Evolutionary conservation across 2,113 vertebrate species (phyloP), one percentile per base, ranked within the genome.

Genomic region (Lepisosteus oculatus): DNA sequence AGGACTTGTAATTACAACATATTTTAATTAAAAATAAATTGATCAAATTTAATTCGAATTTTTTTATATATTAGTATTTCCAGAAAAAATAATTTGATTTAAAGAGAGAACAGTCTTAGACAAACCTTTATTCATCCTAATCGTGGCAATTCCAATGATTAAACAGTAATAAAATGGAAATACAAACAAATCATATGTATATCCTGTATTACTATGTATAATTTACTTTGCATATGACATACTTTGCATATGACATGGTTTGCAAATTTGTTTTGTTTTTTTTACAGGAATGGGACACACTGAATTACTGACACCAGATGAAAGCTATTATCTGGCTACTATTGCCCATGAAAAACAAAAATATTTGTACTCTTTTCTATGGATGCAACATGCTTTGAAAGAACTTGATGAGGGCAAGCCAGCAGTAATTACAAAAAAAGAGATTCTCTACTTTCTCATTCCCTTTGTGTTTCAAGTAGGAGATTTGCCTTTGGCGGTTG

Each of bases 321-420:
- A 79, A 65, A 68, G 61, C 15, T 79, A 76, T 56, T 75, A 79
- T 4, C 59, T 83, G 6, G 77, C 74, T 13, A 44, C 9, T 61
- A 43, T 81, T 11, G 80, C 81, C 6, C 54, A 63, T 9, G 41
- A 70, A 29, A 73, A 78, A 62, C 45, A 65, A 0, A 72, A 65
- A 29, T 66, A 66, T 13, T 42, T 69, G 1, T 70, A 51, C 42
- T 70, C 70, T 14, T 12, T 61, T 11, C 65, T 71, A 5, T 83
- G 81, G 81, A 67, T 76, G 71, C 43, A 67, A 55, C 75, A 81
- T 3, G 74, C 70, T 0, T 15, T 79, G 47, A 75, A 55, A 69
- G 77, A 73, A 61, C 76, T 83, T 12, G 63, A 71, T 11, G 66
- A 62, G 3, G 74, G 65, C 13, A 17, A 41, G 43, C 8, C 54